Conservation (phyloP, 1,140 invertebrate genomes). For the Drosophila pseudoobscura region DNA sequence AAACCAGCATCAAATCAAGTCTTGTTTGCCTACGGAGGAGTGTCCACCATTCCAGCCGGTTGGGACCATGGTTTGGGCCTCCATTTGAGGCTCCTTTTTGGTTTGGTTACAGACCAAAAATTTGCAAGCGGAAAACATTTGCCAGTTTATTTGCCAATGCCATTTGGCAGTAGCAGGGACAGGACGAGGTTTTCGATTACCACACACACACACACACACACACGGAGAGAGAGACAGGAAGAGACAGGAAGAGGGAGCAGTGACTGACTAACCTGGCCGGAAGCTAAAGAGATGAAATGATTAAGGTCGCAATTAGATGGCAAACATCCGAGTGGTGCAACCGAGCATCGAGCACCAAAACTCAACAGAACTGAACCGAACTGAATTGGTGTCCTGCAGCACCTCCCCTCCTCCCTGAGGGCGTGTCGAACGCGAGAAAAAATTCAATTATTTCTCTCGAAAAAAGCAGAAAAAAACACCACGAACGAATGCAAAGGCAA, state of each 20-base stretch:
- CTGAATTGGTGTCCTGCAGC: not conserved
- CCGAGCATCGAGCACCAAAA: constrained; percentile 1
- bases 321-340: constrained; percentile 18
- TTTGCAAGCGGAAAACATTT: constrained; percentile 41
- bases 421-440: constrained; percentile 17
- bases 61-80: too few species aligned
- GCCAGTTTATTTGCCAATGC: constrained; percentile 41
- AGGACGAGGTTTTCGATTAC: constrained; percentile 40
- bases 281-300: constrained; percentile 71
- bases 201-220: constrained; percentile 36
- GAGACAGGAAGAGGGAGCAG: too few species aligned
- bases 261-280: constrained; percentile 63
- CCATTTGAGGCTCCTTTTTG: not conserved
- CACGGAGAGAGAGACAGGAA: too few species aligned
- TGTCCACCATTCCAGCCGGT: constrained; percentile 6
- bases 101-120: constrained; percentile 11
- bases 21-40: constrained; percentile 36
- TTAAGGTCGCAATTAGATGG: constrained; percentile 69
- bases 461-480: constrained; percentile 11
- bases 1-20: constrained; percentile 44
- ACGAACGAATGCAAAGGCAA: constrained; percentile 20
- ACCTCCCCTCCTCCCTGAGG: not conserved
- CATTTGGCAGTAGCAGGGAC: constrained; percentile 16
- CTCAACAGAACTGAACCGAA: not conserved
- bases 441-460: constrained; percentile 46